A percentile compares a stretch with the other conserved stretches of the same genome.
Conservation (phyloP, 2,113 vertebrate genomes). For the Phalacrocorax aristotelis region DNA sequence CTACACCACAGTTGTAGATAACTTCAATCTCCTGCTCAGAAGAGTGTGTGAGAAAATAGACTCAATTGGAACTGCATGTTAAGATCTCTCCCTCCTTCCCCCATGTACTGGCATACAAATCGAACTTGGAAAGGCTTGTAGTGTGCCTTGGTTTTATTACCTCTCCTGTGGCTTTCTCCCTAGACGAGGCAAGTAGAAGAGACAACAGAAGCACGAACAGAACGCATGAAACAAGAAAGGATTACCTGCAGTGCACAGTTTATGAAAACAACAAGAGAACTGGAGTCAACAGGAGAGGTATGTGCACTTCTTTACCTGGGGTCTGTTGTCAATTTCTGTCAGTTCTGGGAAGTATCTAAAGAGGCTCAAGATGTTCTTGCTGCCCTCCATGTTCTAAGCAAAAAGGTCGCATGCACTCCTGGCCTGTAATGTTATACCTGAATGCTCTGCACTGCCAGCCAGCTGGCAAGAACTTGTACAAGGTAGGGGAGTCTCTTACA, state of each 20-base stretch:
- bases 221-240: slow-evolving; percentile 79
- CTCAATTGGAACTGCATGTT: background rate
- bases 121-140: background rate
- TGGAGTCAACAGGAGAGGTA: slow-evolving; percentile 74
- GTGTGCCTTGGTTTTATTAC: background rate
- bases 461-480: background rate
- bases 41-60: background rate
- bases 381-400: background rate
- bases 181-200: slow-evolving; percentile 78
- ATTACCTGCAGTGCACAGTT: slow-evolving; percentile 56
- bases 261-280: background rate
- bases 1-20: background rate
- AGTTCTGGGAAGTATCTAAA: background rate
- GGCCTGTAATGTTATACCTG: background rate
- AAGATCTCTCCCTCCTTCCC: background rate
- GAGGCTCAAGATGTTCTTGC: background rate
- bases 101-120: background rate
- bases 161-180: slow-evolving; percentile 17
- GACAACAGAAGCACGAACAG: slow-evolving; percentile 62
- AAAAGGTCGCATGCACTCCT: accelerated
- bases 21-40: background rate
- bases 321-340: background rate
- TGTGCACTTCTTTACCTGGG: background rate
- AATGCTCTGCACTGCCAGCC: background rate
- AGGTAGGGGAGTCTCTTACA: background rate